Evolutionary conservation across 1,140 invertebrate genomes (phyloP).

Genomic region (Eriosoma lanigerum): DNA sequence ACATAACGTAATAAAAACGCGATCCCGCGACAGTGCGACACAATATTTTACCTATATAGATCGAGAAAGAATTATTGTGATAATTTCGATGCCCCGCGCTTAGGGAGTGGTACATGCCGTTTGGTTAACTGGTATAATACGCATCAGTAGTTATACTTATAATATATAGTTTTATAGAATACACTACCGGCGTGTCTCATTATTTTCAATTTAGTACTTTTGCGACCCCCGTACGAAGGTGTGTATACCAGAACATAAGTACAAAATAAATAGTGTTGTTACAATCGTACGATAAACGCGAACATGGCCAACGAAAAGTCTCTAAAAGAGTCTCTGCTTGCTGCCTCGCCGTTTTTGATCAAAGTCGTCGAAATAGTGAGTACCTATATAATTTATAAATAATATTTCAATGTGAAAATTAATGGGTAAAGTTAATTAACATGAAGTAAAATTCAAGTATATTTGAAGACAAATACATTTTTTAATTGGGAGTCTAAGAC

Average conservation of each 20-base stretch:
- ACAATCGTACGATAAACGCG: neutral
- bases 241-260: no score
- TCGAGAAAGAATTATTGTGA: no score
- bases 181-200: conserved; percentile 14
- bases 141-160: neutral
- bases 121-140: neutral
- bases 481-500: no score
- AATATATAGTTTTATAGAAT: no score
- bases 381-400: no score
- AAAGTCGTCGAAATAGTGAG: conserved; percentile 61
- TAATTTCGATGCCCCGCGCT: neutral
- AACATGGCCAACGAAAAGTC: conserved; percentile 57
- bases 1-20: neutral
- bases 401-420: neutral
- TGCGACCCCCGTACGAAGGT: neutral
- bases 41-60: no score
- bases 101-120: neutral
- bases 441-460: no score
- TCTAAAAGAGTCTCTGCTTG: conserved; percentile 57
- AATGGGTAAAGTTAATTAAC: no score
- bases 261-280: no score
- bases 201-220: conserved; percentile 27
- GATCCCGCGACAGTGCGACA: no score
- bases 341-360: conserved; percentile 57
- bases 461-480: no score